Evolutionary conservation across 2,113 vertebrate species (phyloP).

Genomic region (Pteropus alecto): DNA sequence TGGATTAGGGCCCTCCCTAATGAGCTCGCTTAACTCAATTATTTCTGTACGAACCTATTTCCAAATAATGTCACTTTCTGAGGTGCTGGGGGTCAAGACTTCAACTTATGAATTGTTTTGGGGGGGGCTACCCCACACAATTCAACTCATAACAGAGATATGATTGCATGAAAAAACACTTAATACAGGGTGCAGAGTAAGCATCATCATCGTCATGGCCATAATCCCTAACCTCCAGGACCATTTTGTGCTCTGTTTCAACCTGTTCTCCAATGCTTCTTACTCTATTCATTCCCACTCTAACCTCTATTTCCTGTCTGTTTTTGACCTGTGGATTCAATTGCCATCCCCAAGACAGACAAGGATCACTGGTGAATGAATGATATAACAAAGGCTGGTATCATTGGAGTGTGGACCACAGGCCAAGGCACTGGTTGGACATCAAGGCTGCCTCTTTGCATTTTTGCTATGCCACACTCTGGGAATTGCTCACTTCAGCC

Average conservation of each 20-base stretch:
- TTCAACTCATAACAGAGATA: background rate
- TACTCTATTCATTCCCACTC: background rate
- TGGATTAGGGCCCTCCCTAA: background rate
- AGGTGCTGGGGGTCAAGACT: background rate
- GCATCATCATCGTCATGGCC: background rate
- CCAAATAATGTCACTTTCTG: background rate
- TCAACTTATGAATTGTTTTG: background rate
- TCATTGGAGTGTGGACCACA: background rate
- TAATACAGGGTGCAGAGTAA: background rate
- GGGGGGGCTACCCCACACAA: background rate
- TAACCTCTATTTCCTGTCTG: background rate
- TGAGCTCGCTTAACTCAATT: background rate
- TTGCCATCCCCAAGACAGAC: background rate
- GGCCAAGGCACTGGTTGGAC: background rate
- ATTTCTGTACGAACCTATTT: background rate
- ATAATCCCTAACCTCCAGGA: background rate
- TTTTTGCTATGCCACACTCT: background rate
- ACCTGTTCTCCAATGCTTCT: background rate
- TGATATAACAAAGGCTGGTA: background rate
- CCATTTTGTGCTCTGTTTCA: no score
- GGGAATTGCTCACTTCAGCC: background rate
- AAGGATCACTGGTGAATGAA: background rate
- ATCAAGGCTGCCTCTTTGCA: background rate
- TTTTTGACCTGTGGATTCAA: background rate
- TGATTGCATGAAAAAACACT: background rate